phyloP scores from a whole-genome alignment of 2,797 vertebrate genomes.

The Spondyliosoma cantharus region DNA sequence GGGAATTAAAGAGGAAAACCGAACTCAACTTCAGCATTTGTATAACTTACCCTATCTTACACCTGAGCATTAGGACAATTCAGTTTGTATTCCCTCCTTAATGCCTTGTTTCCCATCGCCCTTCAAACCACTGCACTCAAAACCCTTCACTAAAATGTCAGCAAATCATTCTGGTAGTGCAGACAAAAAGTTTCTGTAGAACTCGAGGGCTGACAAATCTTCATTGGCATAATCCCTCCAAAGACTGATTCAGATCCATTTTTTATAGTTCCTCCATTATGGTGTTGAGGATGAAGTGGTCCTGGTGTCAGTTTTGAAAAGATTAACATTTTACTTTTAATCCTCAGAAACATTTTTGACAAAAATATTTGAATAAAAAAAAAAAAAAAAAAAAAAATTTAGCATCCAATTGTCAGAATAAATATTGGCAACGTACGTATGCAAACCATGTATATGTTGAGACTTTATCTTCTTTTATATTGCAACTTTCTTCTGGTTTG shows the following conservation, averaged over 20 bases:
- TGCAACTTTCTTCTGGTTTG: too few species aligned
- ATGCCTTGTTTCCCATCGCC: slow-evolving; percentile 76
- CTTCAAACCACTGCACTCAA: slow-evolving; percentile 58
- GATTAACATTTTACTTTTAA: neutral
- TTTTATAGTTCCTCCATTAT: slow-evolving; percentile 2
- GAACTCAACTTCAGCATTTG: slow-evolving; percentile 82
- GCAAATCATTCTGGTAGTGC: slow-evolving; percentile 56
- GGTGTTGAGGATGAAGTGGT: neutral
- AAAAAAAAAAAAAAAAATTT: neutral
- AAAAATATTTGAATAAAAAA: neutral
- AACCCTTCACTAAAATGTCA: slow-evolving; percentile 54
- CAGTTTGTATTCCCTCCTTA: slow-evolving; percentile 75
- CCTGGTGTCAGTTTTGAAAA: neutral
- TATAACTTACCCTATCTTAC: slow-evolving; percentile 81
- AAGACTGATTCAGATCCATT: slow-evolving; percentile 7
- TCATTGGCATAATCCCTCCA: slow-evolving; percentile 16
- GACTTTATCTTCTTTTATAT: too few species aligned
- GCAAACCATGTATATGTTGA: too few species aligned
- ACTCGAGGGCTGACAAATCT: slow-evolving; percentile 24
- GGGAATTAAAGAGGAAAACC: slow-evolving; percentile 80
- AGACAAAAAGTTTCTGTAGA: slow-evolving; percentile 45
- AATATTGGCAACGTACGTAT: too few species aligned
- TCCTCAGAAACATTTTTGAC: neutral
- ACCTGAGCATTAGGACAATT: slow-evolving; percentile 77
- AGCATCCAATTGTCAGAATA: too few species aligned